phyloP scores from a whole-genome alignment of 2,113 vertebrate genomes.

The Empidonax traillii region DNA sequence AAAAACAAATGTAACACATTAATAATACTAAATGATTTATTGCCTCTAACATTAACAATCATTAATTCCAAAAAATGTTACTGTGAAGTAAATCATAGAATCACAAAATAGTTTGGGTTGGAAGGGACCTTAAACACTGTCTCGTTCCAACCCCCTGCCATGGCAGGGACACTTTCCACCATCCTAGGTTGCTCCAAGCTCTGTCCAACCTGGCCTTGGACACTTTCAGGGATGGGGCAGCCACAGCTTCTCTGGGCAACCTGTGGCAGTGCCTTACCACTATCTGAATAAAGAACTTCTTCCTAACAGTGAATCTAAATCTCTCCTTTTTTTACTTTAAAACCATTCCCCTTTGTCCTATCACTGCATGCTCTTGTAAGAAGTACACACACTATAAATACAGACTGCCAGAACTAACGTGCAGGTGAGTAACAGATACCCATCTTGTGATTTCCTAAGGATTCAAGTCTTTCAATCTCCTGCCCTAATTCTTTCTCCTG shows the following conservation, averaged over 20 bases:
- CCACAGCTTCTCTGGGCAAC: background rate
- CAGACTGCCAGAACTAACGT: background rate
- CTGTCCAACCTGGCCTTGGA: fast-evolving
- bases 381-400: background rate
- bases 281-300: background rate
- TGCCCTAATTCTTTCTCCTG: background rate
- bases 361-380: background rate
- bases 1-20: background rate
- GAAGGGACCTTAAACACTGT: background rate
- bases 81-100: background rate
- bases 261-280: background rate
- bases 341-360: background rate
- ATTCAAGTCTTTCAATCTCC: background rate
- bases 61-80: background rate
- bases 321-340: background rate
- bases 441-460: background rate
- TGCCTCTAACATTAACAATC: background rate
- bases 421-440: background rate
- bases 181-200: fast-evolving
- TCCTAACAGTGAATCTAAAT: background rate
- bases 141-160: background rate
- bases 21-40: background rate
- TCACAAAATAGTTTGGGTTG: background rate
- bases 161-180: background rate
- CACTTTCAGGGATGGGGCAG: background rate